These are phyloP conservation scores for Sycophila sp. DNA, from an alignment of 1,140 invertebrate species.

Conservation along the genomic window DNA sequence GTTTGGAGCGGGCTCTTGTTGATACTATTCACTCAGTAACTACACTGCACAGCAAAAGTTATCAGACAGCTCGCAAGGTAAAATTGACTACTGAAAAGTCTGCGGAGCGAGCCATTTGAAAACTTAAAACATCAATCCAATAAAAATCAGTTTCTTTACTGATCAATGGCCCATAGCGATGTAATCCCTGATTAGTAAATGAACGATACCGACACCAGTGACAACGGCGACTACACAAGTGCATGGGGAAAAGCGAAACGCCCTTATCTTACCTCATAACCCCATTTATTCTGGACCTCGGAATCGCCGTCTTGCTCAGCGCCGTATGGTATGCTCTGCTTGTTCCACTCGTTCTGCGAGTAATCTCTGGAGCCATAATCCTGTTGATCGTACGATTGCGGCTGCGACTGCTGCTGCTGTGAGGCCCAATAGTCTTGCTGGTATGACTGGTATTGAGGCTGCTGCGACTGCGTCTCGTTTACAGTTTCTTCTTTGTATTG, in stretches of 20 bases:
- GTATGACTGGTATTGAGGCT: constrained; percentile 26
- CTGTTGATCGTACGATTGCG: constrained; percentile 54
- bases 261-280: constrained; percentile 57
- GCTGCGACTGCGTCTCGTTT: constrained; percentile 53
- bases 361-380: constrained; percentile 57
- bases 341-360: constrained; percentile 49
- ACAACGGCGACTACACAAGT: too few species aligned
- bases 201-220: not conserved
- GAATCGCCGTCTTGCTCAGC: constrained; percentile 47
- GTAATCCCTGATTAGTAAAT: constrained; percentile 17
- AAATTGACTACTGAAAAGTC: too few species aligned
- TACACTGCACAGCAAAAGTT: too few species aligned
- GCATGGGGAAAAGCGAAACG: constrained; percentile 11
- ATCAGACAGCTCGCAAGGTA: too few species aligned
- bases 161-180: not conserved
- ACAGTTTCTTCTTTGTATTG: constrained; percentile 48
- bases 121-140: not conserved
- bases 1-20: too few species aligned
- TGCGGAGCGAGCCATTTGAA: not conserved
- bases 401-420: constrained; percentile 47
- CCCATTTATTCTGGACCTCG: constrained; percentile 57
- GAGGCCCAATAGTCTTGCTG: constrained; percentile 56
- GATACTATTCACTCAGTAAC: too few species aligned
- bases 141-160: not conserved
- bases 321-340: constrained; percentile 42